Evolutionary conservation across 2,113 vertebrate species (phyloP), one percentile per base, ranked within the genome.

Genomic region (Tachycineta bicolor): DNA sequence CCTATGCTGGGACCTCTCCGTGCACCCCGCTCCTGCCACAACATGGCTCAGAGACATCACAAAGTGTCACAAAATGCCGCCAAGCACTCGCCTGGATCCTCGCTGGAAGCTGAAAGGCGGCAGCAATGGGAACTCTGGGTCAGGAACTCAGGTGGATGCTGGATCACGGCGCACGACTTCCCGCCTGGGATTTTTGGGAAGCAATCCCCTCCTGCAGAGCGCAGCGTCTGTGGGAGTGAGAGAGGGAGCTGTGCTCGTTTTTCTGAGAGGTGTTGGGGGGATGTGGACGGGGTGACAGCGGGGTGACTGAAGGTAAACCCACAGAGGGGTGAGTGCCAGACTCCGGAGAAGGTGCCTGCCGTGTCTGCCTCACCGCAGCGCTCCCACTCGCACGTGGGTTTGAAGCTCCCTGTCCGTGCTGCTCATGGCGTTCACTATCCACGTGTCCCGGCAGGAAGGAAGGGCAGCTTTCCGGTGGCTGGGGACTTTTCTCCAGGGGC

Each of bases 1-100:
- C 2, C 1, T 0, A 0, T 28, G 9, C 4, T 53, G 56, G 65
- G 26, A 65, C 23, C 10, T 47, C 50, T 58, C 26, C 0, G 0
- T 52, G 34, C 56, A 26, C 44, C n/a, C 34, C 0, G 0, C 33
- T 34, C 44, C 44, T 64, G 23, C 25, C 68, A 31, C 34, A 28
- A 2, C 6, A 3, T 19, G 59, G 19, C 43, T n/a, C 7, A 41
- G 7, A 37, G 50, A 50, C 37, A 14, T 10, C 2, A 9, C 55
- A 62, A 69, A 53, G 47, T 26, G 31, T 4, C 3, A 16, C 58
- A 47, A 65, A 53, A 62, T 22, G n/a, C 26, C 77, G 31, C 28
- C 9, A 0, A 44, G 15, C 21, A 3, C 34, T 77, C 0, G 0
- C 8, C 53, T 28, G 34, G 5, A 33, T 13, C 64, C 85, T 26